Evolutionary conservation across 2,888 invertebrate species (phyloP), one percentile per base, ranked within the genome.

Genomic region (Athalia cordata): DNA sequence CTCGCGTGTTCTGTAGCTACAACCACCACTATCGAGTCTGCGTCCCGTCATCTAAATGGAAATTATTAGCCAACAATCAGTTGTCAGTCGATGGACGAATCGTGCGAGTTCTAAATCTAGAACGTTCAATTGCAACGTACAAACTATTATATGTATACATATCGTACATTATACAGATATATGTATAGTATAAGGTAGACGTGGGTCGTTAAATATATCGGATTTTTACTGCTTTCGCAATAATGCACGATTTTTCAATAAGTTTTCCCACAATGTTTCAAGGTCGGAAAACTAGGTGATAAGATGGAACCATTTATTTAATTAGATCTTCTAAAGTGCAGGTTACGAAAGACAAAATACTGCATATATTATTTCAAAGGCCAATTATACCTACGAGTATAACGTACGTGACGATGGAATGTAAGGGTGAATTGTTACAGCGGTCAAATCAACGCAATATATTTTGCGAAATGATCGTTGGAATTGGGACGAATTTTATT

Each of bases 51-150:
- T 72, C 59, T 72, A 59, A 61, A 72, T 72, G 72, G 59, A 72
- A 72, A 72, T 72, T 57, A 59, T 47, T 68, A 55, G 6, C 11
- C 29, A 55, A 55, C 52, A 11, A 13, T 68, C 52, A 55, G 50
- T 68, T 68, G 52, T 68, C 29, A 29, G 47, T n/a, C 43, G 5
- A 55, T 68, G 55, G 5, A 55, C 52, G 55, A 68, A 55, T 68
- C 68, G 68, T 68, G 55, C 57, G 45, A 5, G 15, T 6, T 72
- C 13, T 72, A 72, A 72, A 59, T 72, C 59, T 72, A 47, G 57
- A 72, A 59, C 72, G 45, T 55, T 13, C 5, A 9, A 52, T 66
- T 13, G 49, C 66, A 13, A 2, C 29, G 29, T 29, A 29, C 2
- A 29, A 29, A 29, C 29, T 29, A 29, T 29, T 29, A 29, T 29